Evolutionary conservation across 2,113 vertebrate genomes (phyloP), one percentile per base, ranked within the genome.

Genomic region (Sturnus vulgaris): DNA sequence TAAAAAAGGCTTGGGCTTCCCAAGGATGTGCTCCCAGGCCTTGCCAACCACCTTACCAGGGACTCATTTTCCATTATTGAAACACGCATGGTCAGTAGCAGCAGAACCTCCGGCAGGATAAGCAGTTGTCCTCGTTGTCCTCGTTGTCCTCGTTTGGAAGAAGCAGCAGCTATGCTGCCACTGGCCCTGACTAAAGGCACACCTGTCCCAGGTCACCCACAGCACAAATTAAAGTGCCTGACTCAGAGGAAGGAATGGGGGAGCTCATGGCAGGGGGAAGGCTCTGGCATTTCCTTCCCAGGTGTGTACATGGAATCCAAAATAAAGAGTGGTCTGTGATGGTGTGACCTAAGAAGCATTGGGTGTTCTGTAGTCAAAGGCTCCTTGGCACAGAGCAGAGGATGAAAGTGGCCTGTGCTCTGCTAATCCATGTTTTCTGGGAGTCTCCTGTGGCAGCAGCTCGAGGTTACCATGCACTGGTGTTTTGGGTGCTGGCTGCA

Each of bases 161-260:
- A 16, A 78, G 56, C 82, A 63, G 79, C 64, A 88, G 22, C 66
- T 69, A 0, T 0, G 3, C 47, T 75, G 68, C 52, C 64, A 33
- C 56, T 68, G 63, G 33, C 87, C 55, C 37, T 1, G 30, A 65
- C 47, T 64, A 16, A 73, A 73, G 56, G 63, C 35, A 42, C 46
- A 82, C 40, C 31, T 90, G 47, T 63, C 71, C 89, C 40, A 20
- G 25, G 66, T 81, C 70, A 66, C 68, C 28, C 1, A 3, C 71
- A 71, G 71, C 42, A 52, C 44, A 39, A 49, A 86, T 81, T 55
- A 81, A 52, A 80, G 49, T 39, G 13, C 24, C 24, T 93, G 88
- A 90, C 85, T 93, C 95, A 75, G 63, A 80, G 46, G 78, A 66
- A 69, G 71, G 70, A 76, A 69, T 42, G 24, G 72, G 40, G 65